Conservation (phyloP, 2,888 invertebrate genomes). For the Caenorhabditis virilis region DNA sequence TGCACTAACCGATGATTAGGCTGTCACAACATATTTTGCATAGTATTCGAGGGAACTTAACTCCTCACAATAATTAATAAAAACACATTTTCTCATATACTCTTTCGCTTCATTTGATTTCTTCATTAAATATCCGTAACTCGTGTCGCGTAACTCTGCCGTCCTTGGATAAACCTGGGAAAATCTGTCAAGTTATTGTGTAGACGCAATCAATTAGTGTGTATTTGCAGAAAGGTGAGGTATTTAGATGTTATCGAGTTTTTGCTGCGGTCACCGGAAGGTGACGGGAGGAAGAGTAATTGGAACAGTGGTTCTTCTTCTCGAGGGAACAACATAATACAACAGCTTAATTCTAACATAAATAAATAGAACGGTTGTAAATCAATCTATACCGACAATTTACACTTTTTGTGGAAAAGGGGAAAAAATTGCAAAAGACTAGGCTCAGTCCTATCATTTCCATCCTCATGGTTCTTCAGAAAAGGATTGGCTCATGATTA, state of each 20-base stretch:
- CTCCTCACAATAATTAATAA: background rate
- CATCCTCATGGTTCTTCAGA: background rate
- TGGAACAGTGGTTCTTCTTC: too few relatives aligned
- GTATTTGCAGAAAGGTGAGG: too few relatives aligned
- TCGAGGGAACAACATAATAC: too few relatives aligned
- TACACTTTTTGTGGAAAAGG: too few relatives aligned
- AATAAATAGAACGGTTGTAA: too few relatives aligned
- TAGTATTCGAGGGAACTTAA: too few relatives aligned
- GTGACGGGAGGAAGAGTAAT: background rate
- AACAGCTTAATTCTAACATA: too few relatives aligned
- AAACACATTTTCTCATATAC: background rate
- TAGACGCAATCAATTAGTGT: background rate
- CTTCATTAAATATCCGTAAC: too few relatives aligned
- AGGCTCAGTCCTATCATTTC: background rate
- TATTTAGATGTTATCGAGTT: background rate
- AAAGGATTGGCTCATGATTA: background rate
- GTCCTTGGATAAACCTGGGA: background rate
- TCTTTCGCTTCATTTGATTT: background rate
- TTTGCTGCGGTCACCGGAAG: background rate
- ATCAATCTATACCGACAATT: too few relatives aligned
- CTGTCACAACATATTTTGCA: too few relatives aligned
- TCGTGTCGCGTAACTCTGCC: background rate
- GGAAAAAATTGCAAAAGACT: background rate
- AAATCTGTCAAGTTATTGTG: background rate
- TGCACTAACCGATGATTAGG: conserved; percentile 3